Percentiles rank a stretch among this genome's conserved stretches.
These are phyloP conservation scores for Pomacea maculata DNA, from an alignment of 1,140 invertebrate species.

Conservation along the genomic window DNA sequence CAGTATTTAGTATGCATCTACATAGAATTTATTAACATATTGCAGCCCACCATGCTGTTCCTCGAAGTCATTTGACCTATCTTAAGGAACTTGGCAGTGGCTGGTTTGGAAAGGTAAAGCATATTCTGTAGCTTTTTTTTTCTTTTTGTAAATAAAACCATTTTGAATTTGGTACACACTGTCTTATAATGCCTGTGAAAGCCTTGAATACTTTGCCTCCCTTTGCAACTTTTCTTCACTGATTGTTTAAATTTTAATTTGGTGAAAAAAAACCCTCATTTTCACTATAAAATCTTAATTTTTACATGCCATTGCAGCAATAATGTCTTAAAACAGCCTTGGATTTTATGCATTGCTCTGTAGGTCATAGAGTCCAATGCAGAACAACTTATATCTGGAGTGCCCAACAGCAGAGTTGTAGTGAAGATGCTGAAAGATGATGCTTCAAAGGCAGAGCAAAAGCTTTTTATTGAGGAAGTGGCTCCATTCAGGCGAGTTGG, in stretches of 20 bases:
- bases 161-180: too few relatives aligned
- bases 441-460: conserved; percentile 74
- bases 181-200: too few relatives aligned
- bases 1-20: background rate
- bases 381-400: conserved; percentile 67
- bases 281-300: background rate
- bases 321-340: background rate
- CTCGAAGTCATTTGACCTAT: conserved; percentile 82
- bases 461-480: conserved; percentile 78
- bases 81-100: conserved; percentile 83
- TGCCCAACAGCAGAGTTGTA: conserved; percentile 66
- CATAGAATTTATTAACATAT: background rate
- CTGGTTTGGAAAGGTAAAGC: conserved; percentile 84
- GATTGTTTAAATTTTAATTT: too few relatives aligned
- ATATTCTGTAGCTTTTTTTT: background rate
- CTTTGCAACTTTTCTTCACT: too few relatives aligned
- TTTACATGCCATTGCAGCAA: background rate
- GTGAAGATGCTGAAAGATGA: conserved; percentile 79
- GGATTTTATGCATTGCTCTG: conserved; percentile 25
- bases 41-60: conserved; percentile 67
- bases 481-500: conserved; percentile 69
- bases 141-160: too few relatives aligned
- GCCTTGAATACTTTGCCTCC: too few relatives aligned
- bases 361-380: conserved; percentile 80
- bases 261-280: too few relatives aligned